Evolutionary conservation across 2,113 vertebrate species (phyloP).

Genomic region (Garra rufa): DNA sequence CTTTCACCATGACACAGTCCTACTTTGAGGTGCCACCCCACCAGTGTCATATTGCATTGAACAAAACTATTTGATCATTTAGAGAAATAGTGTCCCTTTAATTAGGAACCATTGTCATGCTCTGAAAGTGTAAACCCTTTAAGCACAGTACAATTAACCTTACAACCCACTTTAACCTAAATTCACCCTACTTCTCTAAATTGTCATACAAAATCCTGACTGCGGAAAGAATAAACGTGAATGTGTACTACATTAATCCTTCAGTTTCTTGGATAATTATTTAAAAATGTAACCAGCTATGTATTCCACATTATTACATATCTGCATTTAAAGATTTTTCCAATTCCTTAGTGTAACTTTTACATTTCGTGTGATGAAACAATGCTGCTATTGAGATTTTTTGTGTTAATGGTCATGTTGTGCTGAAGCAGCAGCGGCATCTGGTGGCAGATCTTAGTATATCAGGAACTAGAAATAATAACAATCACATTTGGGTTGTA

Average conservation of each 20-base stretch:
- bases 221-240: neutral
- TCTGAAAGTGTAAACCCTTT: too few species aligned
- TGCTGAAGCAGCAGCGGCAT: conserved; percentile 4
- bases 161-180: too few species aligned
- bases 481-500: neutral
- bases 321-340: neutral
- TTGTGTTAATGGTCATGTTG: neutral
- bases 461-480: neutral
- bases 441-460: conserved; percentile 11
- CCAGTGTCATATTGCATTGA: too few species aligned
- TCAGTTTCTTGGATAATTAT: neutral
- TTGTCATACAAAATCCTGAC: neutral
- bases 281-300: neutral
- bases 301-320: neutral
- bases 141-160: too few species aligned
- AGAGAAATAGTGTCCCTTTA: too few species aligned
- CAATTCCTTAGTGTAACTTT: neutral
- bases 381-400: neutral
- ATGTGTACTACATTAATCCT: neutral
- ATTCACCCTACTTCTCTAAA: neutral
- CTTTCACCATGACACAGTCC: too few species aligned
- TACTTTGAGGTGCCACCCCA: too few species aligned
- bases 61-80: too few species aligned
- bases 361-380: neutral
- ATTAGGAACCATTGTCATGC: too few species aligned